Base-by-base conservation (phyloP, 2,113 vertebrate species). In the Salvator merianae region DNA sequence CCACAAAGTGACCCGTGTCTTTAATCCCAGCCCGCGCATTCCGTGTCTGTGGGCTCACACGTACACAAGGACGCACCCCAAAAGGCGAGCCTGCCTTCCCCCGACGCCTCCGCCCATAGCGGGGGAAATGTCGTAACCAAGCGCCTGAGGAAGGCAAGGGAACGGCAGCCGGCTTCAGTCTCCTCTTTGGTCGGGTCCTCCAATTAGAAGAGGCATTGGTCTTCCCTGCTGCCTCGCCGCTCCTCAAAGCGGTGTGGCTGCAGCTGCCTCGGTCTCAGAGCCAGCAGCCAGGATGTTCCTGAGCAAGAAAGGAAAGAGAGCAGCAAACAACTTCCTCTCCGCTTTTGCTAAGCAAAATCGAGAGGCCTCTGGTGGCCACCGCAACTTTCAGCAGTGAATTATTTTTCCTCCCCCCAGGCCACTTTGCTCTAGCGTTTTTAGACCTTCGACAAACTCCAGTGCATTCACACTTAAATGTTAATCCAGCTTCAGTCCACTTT, bases 311-410 rank as follows among this genome's bases (percentile, higher is more conserved):
- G 65, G 16, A 69, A 40, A 71, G 79, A 34, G 24, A 69, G 34
- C 34, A n/a, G n/a, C n/a, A n/a, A n/a, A n/a, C n/a, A 36, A 32
- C 83, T 77, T 77, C 74, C 75, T 84, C 65, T 62, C 22, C 4
- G 47, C 18, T 77, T n/a, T 59, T 36, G 43, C 24, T 7, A 5
- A 47, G n/a, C 50, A 2, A 81, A 36, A 81, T 36, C 47, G 26
- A 55, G 79, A 36, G 66, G 66, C 79, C 68, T 68, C 78, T 69
- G 78, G 28, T 80, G 63, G 78, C 43, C 74, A 24, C 50, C 8
- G 74, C 74, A 77, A 55, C n/a, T 77, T 77, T 77, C 74, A 59
- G 12, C 74, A 59, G 3, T 34, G 14, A 47, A 47, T 47, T 47
- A 5, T 47, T 47, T 47, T 47, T 9, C 43, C 43, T 47, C 43